A percentile compares a stretch with the other conserved stretches of the same genome.
These are phyloP conservation scores for Mechanitis messenoides DNA, from an alignment of 2,888 invertebrate species.

Conservation along the genomic window DNA sequence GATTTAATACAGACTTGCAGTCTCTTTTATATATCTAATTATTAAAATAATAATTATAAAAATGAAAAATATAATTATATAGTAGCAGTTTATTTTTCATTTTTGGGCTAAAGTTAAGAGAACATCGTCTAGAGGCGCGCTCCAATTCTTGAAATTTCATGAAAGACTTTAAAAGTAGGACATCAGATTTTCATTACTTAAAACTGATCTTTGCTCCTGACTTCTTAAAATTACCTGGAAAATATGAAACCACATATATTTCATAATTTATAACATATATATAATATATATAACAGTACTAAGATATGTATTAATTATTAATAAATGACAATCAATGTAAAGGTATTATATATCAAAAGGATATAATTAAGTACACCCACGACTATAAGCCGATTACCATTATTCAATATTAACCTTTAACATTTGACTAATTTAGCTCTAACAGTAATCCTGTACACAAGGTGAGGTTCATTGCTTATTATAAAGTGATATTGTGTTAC, in stretches of 20 bases:
- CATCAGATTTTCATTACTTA: background rate
- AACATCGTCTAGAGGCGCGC: conserved; percentile 4
- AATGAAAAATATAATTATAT: background rate
- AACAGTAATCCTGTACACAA: background rate
- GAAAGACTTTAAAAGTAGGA: conserved; percentile 1
- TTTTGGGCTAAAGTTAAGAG: background rate
- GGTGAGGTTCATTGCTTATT: conserved; percentile 10
- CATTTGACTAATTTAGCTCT: background rate
- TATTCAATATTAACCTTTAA: conserved; percentile 1
- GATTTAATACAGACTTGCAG: no score
- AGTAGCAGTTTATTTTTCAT: background rate
- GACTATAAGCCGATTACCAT: background rate
- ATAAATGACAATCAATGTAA: no score
- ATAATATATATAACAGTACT: no score
- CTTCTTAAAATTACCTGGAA: background rate
- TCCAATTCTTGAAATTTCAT: conserved; percentile 4
- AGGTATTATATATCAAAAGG: no score
- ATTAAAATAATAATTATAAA: no score
- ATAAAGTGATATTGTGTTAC: conserved; percentile 25
- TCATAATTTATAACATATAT: no score
- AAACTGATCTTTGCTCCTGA: background rate
- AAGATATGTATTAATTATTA: no score
- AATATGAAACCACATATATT: no score
- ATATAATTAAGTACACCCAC: no score
- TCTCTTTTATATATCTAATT: no score